Percentiles rank a stretch among this genome's conserved stretches.
phyloP scores from a whole-genome alignment of 2,888 invertebrate species.

The Cephonodes hylas region DNA sequence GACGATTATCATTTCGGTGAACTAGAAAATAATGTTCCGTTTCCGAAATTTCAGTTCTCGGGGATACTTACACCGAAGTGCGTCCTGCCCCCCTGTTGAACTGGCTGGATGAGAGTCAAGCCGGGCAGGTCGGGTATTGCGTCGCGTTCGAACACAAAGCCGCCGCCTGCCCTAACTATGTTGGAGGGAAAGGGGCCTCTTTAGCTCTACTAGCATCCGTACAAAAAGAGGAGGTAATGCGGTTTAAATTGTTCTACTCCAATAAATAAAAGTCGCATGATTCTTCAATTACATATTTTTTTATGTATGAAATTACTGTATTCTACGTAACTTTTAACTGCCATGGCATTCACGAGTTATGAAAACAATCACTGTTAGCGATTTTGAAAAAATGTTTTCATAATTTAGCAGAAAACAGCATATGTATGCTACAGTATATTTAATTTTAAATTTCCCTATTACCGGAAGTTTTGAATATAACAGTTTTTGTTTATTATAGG shows the following conservation, averaged over 20 bases:
- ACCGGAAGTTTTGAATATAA: not conserved
- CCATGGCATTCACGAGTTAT: too few species aligned
- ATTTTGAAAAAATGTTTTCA: too few species aligned
- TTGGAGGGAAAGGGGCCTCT: slow-evolving; percentile 91
- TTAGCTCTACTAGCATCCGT: slow-evolving; percentile 82
- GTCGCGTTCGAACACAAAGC: slow-evolving; percentile 66
- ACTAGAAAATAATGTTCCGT: not conserved
- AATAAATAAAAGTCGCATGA: too few species aligned
- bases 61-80: slow-evolving; percentile 32
- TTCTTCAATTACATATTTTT: too few species aligned
- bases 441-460: not conserved
- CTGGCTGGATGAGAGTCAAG: slow-evolving; percentile 46
- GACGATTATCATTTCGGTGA: too few species aligned
- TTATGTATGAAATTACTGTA: too few species aligned
- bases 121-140: slow-evolving; percentile 53
- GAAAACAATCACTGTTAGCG: too few species aligned
- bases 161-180: slow-evolving; percentile 78
- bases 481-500: slow-evolving; percentile 44
- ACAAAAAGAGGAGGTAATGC: slow-evolving; percentile 70
- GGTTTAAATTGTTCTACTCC: too few species aligned
- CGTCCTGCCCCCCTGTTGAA: slow-evolving; percentile 42
- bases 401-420: too few species aligned
- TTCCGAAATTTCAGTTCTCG: slow-evolving; percentile 28
- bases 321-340: too few species aligned
- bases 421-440: too few species aligned